Conservation (phyloP, 2,797 vertebrate genomes). For the Gastrophryne carolinensis region DNA sequence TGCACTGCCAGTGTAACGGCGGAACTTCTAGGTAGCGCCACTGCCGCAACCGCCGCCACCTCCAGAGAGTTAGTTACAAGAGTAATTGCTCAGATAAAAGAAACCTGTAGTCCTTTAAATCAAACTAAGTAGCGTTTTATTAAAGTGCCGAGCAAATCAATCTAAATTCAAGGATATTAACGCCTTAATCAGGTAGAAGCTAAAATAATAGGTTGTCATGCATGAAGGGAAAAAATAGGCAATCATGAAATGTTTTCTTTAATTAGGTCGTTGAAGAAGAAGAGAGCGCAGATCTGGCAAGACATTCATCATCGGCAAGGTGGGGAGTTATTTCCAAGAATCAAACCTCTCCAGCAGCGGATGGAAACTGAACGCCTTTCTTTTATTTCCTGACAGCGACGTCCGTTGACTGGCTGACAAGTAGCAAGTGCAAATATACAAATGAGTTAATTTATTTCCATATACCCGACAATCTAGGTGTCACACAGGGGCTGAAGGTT, state of each 20-base stretch:
- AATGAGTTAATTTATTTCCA: conserved; percentile 52
- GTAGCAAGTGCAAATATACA: conserved; percentile 54
- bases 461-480: conserved; percentile 28
- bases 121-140: conserved; percentile 94
- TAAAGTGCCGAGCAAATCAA: conserved; percentile 97
- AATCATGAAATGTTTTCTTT: conserved; percentile 99
- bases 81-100: conserved; percentile 86
- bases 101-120: conserved; percentile 96
- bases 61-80: conserved; percentile 73
- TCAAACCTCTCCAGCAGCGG: conserved; percentile 68
- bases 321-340: conserved; percentile 94
- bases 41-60: conserved; percentile 47
- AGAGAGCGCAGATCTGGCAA: conserved; percentile 84
- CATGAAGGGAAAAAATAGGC: conserved; percentile 95
- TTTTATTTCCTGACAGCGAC: conserved; percentile 52
- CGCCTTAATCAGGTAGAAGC: conserved; percentile 98
- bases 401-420: conserved; percentile 63
- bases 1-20: conserved; percentile 78
- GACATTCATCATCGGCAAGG: conserved; percentile 99
- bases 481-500: neutral
- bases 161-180: conserved; percentile 99
- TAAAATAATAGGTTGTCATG: conserved; percentile 99
- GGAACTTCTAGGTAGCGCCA: conserved; percentile 75
- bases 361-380: conserved; percentile 71
- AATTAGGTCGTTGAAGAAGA: conserved; percentile 95